A percentile compares a stretch with the other conserved stretches of the same genome.
These are phyloP conservation scores for Volucella inanis DNA, from an alignment of 2,888 invertebrate genomes.

Conservation along the genomic window DNA sequence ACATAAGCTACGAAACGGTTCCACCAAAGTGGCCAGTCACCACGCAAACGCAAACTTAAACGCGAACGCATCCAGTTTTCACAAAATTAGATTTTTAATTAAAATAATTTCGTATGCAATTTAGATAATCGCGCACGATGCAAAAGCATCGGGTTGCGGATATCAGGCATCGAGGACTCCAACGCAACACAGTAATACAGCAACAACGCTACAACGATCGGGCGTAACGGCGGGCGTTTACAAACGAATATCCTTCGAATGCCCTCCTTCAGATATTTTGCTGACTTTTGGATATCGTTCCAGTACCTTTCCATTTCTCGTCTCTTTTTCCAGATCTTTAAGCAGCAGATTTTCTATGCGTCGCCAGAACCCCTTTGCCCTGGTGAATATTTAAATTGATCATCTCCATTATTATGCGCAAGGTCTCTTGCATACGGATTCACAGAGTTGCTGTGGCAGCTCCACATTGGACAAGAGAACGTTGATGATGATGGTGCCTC, in stretches of 20 bases:
- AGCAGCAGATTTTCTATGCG: conserved; percentile 63
- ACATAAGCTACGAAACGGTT: conserved; percentile 2
- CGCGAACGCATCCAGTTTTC: conserved; percentile 53
- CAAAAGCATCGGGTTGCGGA: conserved; percentile 55
- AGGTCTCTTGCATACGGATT: conserved; percentile 54
- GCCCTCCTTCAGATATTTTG: conserved; percentile 64
- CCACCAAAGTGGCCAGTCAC: neutral
- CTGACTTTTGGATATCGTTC: conserved; percentile 14
- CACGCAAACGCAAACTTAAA: conserved; percentile 9
- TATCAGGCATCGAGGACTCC: conserved; percentile 29
- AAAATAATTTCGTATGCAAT: conserved; percentile 84
- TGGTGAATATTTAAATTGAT: conserved; percentile 82
- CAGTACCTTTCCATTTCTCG: neutral
- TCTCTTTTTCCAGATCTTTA: conserved; percentile 31
- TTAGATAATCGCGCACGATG: conserved; percentile 82
- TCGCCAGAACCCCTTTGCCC: conserved; percentile 24
- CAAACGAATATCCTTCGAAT: conserved; percentile 74
- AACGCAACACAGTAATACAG: conserved; percentile 14
- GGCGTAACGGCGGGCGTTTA: conserved; percentile 75
- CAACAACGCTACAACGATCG: conserved; percentile 65
- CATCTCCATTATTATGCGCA: conserved; percentile 80
- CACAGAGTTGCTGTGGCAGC: conserved; percentile 33
- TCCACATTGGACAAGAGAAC: conserved; percentile 55
- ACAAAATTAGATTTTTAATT: conserved; percentile 83
- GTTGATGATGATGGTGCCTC: conserved; percentile 50